These are phyloP conservation scores for Pantherophis guttatus DNA, from an alignment of 2,113 vertebrate species.

Conservation along the genomic window DNA sequence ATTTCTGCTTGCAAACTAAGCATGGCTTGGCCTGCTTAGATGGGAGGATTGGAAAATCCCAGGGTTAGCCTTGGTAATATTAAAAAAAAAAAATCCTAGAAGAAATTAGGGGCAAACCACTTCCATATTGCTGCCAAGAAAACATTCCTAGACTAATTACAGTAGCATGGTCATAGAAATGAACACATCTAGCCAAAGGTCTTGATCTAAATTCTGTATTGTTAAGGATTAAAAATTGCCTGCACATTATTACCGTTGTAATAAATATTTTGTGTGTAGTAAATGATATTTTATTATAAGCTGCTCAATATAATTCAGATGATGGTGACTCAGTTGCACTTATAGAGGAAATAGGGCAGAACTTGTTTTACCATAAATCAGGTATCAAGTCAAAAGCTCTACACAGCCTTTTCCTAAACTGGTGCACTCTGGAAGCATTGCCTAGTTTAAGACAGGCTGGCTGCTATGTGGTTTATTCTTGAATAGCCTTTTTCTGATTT, in stretches of 20 bases:
- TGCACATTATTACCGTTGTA: background rate
- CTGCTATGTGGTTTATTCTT: background rate
- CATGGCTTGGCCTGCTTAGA: background rate
- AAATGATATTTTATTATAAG: background rate
- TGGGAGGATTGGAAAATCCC: background rate
- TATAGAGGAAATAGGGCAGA: background rate
- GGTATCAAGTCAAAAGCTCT: background rate
- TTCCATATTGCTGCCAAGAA: background rate
- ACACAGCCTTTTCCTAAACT: background rate
- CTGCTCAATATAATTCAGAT: background rate
- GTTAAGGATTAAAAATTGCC: fast-evolving
- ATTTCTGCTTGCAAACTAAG: background rate
- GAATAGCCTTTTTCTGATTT: background rate
- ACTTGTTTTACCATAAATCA: background rate
- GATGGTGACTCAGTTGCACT: background rate
- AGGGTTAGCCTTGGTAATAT: background rate
- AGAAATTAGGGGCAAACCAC: background rate
- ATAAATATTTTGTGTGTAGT: background rate
- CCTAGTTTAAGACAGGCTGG: background rate
- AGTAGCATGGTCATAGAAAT: background rate
- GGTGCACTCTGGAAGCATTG: background rate
- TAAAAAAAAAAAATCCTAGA: background rate
- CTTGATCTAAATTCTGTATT: background rate
- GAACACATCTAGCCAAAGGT: background rate
- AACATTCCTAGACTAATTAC: fast-evolving